A percentile compares a stretch with the other conserved stretches of the same genome.
These are phyloP conservation scores for Hylyphantes graminicola DNA, from an alignment of 1,140 invertebrate genomes.

Conservation along the genomic window DNA sequence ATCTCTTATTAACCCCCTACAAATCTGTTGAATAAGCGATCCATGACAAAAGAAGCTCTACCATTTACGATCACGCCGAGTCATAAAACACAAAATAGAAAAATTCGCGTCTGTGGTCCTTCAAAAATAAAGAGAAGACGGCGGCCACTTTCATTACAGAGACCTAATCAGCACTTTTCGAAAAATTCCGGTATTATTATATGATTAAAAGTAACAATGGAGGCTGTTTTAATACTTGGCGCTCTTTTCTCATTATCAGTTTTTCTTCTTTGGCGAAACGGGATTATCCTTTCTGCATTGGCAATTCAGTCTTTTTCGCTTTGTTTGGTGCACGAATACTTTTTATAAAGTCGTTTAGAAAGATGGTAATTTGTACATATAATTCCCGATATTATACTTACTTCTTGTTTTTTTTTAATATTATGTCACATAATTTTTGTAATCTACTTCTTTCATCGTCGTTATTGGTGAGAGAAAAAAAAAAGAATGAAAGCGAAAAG, in stretches of 20 bases:
- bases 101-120: slow-evolving; percentile 13
- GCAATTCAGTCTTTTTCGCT: slow-evolving; percentile 28
- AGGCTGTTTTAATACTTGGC: slow-evolving; percentile 47
- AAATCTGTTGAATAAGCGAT: slow-evolving; percentile 33
- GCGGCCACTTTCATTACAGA: slow-evolving; percentile 37
- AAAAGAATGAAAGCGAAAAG: slow-evolving; percentile 29
- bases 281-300: slow-evolving; percentile 31
- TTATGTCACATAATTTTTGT: slow-evolving; percentile 10
- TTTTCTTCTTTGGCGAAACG: slow-evolving; percentile 22
- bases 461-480: slow-evolving; percentile 5
- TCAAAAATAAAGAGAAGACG: slow-evolving; percentile 17
- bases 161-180: slow-evolving; percentile 48
- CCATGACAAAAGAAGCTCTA: not conserved
- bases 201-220: slow-evolving; percentile 46
- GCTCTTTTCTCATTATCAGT: slow-evolving; percentile 27
- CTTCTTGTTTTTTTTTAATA: not conserved
- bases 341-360: slow-evolving; percentile 37
- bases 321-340: slow-evolving; percentile 37
- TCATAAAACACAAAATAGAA: not conserved
- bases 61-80: not conserved
- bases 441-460: not conserved
- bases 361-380: slow-evolving; percentile 27
- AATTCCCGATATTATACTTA: not conserved
- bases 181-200: slow-evolving; percentile 43
- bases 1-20: no score